Evolutionary conservation across 2,888 invertebrate species (phyloP).

Genomic region (Masnerella sp.): DNA sequence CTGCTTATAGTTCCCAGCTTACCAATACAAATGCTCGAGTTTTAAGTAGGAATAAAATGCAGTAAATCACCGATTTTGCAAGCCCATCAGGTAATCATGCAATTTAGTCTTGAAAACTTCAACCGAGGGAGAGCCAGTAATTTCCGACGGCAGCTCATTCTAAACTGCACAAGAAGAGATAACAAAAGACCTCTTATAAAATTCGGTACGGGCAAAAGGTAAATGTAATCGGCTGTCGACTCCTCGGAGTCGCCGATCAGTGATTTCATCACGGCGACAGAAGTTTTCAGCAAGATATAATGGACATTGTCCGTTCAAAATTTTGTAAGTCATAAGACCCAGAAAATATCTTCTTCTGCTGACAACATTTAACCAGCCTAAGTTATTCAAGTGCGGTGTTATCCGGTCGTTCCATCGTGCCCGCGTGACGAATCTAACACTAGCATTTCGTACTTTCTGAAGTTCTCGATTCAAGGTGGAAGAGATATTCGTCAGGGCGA

Average conservation of each 20-base stretch:
- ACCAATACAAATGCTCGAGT: too few species aligned
- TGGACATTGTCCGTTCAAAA: background rate
- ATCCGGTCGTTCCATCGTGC: background rate
- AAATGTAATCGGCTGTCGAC: background rate
- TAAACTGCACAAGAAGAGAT: background rate
- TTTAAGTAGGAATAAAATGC: too few species aligned
- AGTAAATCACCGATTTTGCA: too few species aligned
- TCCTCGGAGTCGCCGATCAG: too few species aligned
- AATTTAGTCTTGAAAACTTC: too few species aligned
- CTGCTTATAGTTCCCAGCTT: too few species aligned
- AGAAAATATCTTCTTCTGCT: slow-evolving; percentile 1
- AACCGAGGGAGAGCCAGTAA: too few species aligned
- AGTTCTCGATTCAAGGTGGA: too few species aligned
- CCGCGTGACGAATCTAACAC: background rate
- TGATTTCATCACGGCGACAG: too few species aligned
- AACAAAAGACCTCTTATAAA: background rate
- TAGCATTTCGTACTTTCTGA: background rate
- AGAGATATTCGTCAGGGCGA: too few species aligned
- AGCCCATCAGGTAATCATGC: too few species aligned
- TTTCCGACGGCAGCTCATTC: background rate
- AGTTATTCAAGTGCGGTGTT: background rate
- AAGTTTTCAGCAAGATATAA: background rate
- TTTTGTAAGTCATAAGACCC: background rate
- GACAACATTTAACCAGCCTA: background rate
- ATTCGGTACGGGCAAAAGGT: background rate